These are phyloP conservation scores for Myotis yumanensis DNA, from an alignment of 2,113 vertebrate genomes.

Conservation along the genomic window DNA sequence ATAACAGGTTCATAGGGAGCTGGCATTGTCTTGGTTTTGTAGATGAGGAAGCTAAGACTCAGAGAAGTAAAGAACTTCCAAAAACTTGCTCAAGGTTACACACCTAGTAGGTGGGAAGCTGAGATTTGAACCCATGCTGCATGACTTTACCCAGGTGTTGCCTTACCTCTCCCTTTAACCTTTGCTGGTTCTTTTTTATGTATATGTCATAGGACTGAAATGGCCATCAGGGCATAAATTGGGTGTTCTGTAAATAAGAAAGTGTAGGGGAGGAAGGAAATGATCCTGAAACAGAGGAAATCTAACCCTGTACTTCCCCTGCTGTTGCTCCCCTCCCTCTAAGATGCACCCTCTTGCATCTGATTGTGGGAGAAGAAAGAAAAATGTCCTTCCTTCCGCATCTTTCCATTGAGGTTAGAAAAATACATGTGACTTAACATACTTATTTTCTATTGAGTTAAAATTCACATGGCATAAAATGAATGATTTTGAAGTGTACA, in stretches of 20 bases:
- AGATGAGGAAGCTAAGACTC: not conserved
- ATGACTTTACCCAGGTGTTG: accelerated
- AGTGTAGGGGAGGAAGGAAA: not conserved
- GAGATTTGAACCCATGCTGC: not conserved
- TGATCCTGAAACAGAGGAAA: not conserved
- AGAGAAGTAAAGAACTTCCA: not conserved
- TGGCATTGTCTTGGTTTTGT: not conserved
- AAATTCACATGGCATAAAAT: not conserved
- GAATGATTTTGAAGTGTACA: not conserved
- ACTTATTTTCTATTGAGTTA: not conserved
- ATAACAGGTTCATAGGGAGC: not conserved
- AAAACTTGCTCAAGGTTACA: not conserved
- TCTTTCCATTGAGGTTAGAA: not conserved
- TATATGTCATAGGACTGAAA: not conserved
- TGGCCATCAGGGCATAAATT: not conserved
- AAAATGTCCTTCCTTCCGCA: not conserved
- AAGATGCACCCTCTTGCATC: not conserved
- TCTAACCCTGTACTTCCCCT: not conserved
- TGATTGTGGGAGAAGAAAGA: not conserved
- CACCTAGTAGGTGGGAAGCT: not conserved
- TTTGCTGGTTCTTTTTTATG: not conserved
- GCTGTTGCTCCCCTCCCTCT: not conserved
- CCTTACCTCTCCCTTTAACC: not conserved
- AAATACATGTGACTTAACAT: not conserved
- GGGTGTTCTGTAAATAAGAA: conserved; percentile 9